Conservation (phyloP, 2,888 invertebrate genomes). For the Metallyticus violacea region DNA sequence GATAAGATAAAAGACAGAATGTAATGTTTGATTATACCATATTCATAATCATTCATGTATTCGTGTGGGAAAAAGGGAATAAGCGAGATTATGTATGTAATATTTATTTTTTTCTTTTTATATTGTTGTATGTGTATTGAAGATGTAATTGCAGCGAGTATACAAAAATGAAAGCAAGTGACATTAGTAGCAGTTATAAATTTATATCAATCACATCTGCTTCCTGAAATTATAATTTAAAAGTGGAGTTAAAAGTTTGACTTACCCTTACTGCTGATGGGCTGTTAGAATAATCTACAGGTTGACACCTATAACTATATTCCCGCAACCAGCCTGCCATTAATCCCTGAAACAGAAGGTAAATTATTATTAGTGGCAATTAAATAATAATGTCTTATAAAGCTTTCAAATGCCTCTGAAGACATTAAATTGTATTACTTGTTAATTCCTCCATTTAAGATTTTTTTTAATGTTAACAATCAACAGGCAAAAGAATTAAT, state of each 20-base stretch:
- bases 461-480: too few species aligned
- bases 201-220: neutral
- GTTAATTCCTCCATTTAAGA: too few species aligned
- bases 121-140: neutral
- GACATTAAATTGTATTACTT: too few species aligned
- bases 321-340: conserved; percentile 33
- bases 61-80: too few species aligned
- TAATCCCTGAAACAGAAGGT: conserved; percentile 28
- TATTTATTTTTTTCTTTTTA: too few species aligned
- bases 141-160: neutral
- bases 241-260: neutral
- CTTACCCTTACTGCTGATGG: conserved; percentile 33
- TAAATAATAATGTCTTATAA: too few species aligned
- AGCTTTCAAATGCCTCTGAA: too few species aligned
- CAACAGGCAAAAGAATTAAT: too few species aligned
- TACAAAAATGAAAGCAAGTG: neutral
- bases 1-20: too few species aligned
- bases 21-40: too few species aligned
- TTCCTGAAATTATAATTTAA: neutral
- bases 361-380: neutral
- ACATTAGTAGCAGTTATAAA: neutral
- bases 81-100: too few species aligned
- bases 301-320: conserved; percentile 34
- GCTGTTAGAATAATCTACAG: conserved; percentile 34
- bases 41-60: too few species aligned